Conservation (phyloP, 2,113 vertebrate species). For the Microtus montanus region DNA sequence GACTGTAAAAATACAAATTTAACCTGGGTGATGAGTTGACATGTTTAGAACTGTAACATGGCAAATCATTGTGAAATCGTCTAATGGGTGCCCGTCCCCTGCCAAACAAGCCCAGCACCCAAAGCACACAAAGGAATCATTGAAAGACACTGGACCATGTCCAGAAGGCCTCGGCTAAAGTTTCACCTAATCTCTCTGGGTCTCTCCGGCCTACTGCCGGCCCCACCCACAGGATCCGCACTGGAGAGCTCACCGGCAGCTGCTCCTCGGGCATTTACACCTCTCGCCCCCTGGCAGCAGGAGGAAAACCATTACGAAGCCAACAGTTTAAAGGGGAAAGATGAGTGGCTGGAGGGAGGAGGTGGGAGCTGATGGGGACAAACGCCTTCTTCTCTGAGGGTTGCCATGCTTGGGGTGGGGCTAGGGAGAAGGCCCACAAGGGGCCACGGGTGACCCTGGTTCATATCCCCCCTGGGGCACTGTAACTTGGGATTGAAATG, state of each 20-base stretch:
- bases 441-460: neutral
- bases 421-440: neutral
- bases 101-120: conserved; percentile 81
- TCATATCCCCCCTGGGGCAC: neutral
- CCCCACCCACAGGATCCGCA: conserved; percentile 62
- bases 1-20: conserved; percentile 77
- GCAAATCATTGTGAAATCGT: conserved; percentile 84
- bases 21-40: conserved; percentile 78
- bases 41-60: conserved; percentile 82
- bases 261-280: conserved; percentile 74
- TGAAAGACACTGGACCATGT: conserved; percentile 83
- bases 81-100: conserved; percentile 76
- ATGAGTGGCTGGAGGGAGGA: neutral
- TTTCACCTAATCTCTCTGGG: conserved; percentile 85
- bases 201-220: conserved; percentile 43
- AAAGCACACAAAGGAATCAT: conserved; percentile 87
- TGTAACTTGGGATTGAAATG: neutral
- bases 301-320: conserved; percentile 56
- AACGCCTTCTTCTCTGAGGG: neutral
- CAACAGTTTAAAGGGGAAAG: conserved; percentile 30
- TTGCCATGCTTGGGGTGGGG: neutral
- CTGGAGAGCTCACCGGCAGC: conserved; percentile 67
- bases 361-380: rapidly evolving
- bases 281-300: conserved; percentile 70
- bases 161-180: conserved; percentile 84